Conservation (phyloP, 1,140 invertebrate species). For the Sitobion miscanthi region DNA sequence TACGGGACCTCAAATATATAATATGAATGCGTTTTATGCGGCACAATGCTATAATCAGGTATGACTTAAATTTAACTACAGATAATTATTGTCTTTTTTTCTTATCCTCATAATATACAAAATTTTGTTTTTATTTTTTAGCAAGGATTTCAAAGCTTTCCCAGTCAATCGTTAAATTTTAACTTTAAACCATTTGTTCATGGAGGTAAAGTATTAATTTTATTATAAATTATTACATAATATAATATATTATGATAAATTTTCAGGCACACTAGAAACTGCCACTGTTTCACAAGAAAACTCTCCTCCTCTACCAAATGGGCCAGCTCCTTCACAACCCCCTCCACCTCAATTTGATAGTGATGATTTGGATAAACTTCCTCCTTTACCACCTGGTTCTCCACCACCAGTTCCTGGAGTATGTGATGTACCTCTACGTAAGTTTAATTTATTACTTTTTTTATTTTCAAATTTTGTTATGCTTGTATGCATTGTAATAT, state of each 20-base stretch:
- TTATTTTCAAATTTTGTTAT: background rate
- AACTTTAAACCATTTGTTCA: slow-evolving; percentile 45
- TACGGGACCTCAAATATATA: slow-evolving; percentile 37
- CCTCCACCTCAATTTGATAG: slow-evolving; percentile 8
- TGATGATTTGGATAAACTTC: slow-evolving; percentile 52
- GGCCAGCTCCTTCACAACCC: background rate
- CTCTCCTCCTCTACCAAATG: slow-evolving; percentile 33
- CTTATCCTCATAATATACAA: too few relatives aligned
- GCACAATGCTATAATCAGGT: slow-evolving; percentile 43
- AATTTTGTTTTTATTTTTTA: slow-evolving; percentile 29
- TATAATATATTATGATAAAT: background rate
- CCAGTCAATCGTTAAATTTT: slow-evolving; percentile 23
- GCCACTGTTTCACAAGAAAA: background rate
- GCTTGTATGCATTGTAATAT: background rate
- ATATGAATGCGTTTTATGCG: slow-evolving; percentile 39
- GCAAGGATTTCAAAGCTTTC: slow-evolving; percentile 45
- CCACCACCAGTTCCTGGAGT: slow-evolving; percentile 23
- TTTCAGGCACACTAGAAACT: slow-evolving; percentile 6
- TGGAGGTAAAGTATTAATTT: slow-evolving; percentile 36
- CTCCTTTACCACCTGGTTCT: slow-evolving; percentile 50
- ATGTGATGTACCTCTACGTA: slow-evolving; percentile 52
- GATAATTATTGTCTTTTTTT: background rate
- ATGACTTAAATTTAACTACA: background rate
- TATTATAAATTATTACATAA: background rate
- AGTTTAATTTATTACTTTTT: background rate